These are phyloP conservation scores for Euphonia xanthogaster DNA, from an alignment of 2,797 vertebrate genomes.

Conservation along the genomic window DNA sequence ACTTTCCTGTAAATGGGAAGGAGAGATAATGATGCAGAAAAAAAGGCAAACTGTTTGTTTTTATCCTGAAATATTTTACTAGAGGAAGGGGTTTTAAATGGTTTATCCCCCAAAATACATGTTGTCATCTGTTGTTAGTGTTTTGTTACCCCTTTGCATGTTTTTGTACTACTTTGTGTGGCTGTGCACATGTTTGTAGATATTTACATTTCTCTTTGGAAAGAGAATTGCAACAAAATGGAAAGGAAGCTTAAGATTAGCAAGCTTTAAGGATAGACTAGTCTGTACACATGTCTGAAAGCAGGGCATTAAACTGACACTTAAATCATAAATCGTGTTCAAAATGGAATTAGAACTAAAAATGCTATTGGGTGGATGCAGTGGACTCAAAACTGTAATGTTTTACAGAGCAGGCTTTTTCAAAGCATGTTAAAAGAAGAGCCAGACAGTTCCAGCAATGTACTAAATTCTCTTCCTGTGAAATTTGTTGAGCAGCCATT, in stretches of 20 bases:
- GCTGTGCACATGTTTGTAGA: background rate
- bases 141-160: background rate
- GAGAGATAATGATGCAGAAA: background rate
- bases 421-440: background rate
- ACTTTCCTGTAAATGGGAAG: background rate
- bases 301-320: background rate
- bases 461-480: background rate
- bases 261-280: background rate
- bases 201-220: background rate
- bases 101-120: background rate
- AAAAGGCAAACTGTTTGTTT: background rate
- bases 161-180: background rate
- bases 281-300: background rate
- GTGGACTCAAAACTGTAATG: background rate
- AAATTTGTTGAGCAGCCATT: background rate
- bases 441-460: background rate
- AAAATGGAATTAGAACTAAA: background rate
- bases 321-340: background rate
- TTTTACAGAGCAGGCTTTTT: background rate
- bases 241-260: background rate
- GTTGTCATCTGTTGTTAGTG: background rate
- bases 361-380: background rate
- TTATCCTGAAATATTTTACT: background rate
- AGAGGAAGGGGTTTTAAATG: background rate
- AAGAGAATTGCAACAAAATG: background rate